Evolutionary conservation across 2,797 vertebrate species (phyloP).

Genomic region (Sebastes goodei): DNA sequence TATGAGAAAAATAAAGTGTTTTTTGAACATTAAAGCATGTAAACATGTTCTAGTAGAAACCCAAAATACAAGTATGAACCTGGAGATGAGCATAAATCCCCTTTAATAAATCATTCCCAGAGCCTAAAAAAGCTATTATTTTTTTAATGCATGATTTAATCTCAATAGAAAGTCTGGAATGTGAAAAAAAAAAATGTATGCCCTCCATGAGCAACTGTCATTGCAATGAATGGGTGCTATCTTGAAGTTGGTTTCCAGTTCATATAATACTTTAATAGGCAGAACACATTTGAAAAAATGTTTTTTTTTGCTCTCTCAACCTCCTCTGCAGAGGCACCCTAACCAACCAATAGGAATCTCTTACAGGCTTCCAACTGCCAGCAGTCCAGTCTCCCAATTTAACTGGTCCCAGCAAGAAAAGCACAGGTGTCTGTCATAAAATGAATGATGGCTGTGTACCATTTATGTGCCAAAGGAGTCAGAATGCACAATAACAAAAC

Average conservation of each 20-base stretch:
- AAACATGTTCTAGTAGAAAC: no score
- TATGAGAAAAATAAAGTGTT: no score
- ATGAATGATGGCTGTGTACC: not conserved
- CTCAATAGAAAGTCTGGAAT: not conserved
- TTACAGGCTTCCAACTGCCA: not conserved
- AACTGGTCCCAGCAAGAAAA: not conserved
- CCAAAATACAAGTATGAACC: no score
- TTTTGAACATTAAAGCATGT: no score
- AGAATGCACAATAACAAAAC: not conserved
- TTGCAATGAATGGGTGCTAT: not conserved
- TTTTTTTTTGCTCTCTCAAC: no score
- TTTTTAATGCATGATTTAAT: not conserved
- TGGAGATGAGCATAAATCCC: no score
- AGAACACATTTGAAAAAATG: not conserved
- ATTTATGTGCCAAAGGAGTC: not conserved
- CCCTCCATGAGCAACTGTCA: not conserved
- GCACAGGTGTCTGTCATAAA: not conserved
- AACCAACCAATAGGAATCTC: not conserved
- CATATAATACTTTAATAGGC: no score
- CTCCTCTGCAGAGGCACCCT: not conserved
- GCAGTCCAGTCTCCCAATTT: not conserved
- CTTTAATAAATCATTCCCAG: not conserved
- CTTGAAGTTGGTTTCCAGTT: not conserved
- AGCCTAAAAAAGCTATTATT: not conserved
- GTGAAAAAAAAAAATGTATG: no score